These are phyloP conservation scores for Acrobasis consociella DNA, from an alignment of 2,888 invertebrate species.

Conservation along the genomic window DNA sequence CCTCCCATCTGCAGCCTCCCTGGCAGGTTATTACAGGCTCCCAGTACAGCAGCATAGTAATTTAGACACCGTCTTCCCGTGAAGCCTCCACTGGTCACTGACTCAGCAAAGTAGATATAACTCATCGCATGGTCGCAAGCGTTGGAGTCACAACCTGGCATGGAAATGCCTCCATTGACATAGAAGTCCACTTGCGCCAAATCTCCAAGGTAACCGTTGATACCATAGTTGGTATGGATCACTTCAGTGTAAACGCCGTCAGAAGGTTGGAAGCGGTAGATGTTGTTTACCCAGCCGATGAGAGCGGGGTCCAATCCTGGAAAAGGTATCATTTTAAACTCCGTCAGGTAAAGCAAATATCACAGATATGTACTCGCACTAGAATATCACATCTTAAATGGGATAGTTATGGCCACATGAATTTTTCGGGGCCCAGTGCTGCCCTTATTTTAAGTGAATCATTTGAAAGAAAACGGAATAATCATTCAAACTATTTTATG, in stretches of 20 bases:
- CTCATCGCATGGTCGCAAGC: conserved; percentile 58
- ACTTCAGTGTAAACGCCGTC: conserved; percentile 64
- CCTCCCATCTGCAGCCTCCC: conserved; percentile 61
- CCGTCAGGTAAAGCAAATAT: not conserved
- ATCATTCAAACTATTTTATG: too few relatives aligned
- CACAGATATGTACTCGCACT: too few relatives aligned
- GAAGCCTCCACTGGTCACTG: conserved; percentile 52
- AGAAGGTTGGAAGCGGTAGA: conserved; percentile 50
- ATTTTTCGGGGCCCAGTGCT: too few relatives aligned
- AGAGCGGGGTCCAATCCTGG: conserved; percentile 61
- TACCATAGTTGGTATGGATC: conserved; percentile 61
- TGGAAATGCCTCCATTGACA: conserved; percentile 61
- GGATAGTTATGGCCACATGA: too few relatives aligned
- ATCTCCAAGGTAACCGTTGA: conserved; percentile 54
- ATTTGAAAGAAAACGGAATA: too few relatives aligned
- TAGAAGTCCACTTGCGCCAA: conserved; percentile 63
- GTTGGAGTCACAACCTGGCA: conserved; percentile 62
- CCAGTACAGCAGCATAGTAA: conserved; percentile 53
- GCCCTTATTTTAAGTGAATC: too few relatives aligned
- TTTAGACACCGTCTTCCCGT: conserved; percentile 58
- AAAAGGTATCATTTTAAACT: conserved; percentile 12
- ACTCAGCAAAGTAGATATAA: conserved; percentile 61
- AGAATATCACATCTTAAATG: too few relatives aligned
- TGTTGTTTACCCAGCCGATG: conserved; percentile 60
- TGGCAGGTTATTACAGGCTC: conserved; percentile 47